phyloP scores from a whole-genome alignment of 2,113 vertebrate genomes.

The Muntiacus muntjak region DNA sequence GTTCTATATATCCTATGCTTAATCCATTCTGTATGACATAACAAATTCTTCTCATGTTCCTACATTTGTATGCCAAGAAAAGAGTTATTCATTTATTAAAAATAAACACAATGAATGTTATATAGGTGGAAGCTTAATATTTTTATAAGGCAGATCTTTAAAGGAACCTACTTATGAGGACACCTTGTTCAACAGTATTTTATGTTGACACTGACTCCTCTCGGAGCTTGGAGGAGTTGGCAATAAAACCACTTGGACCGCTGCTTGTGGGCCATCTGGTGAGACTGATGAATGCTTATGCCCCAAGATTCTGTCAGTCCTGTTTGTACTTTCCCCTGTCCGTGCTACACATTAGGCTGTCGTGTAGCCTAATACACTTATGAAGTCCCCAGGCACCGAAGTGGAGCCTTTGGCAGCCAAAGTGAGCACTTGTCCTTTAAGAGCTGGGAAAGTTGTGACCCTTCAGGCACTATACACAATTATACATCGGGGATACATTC shows the following conservation, averaged over 20 bases:
- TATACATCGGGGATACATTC: too few species aligned
- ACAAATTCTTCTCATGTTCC: background rate
- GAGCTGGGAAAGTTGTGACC: background rate
- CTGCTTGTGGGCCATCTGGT: background rate
- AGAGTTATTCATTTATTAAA: background rate
- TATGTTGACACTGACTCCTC: background rate
- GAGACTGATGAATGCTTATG: fast-evolving
- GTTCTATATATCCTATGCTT: background rate
- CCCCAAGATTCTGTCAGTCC: background rate
- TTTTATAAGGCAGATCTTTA: background rate
- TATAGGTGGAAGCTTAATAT: background rate
- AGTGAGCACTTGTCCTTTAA: background rate
- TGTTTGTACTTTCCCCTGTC: background rate
- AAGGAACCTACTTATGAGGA: background rate
- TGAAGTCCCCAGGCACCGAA: background rate
- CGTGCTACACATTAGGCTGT: background rate
- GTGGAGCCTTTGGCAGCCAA: background rate
- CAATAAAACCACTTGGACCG: background rate
- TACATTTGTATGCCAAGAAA: background rate
- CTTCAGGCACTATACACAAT: background rate
- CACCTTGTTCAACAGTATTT: background rate
- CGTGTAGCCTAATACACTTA: background rate
- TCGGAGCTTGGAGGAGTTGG: background rate
- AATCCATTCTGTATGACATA: background rate
- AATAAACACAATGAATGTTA: background rate